A percentile compares a stretch with the other conserved stretches of the same genome.
Evolutionary conservation across 2,888 invertebrate genomes (phyloP).

Genomic region (Drosophila ezoana): DNA sequence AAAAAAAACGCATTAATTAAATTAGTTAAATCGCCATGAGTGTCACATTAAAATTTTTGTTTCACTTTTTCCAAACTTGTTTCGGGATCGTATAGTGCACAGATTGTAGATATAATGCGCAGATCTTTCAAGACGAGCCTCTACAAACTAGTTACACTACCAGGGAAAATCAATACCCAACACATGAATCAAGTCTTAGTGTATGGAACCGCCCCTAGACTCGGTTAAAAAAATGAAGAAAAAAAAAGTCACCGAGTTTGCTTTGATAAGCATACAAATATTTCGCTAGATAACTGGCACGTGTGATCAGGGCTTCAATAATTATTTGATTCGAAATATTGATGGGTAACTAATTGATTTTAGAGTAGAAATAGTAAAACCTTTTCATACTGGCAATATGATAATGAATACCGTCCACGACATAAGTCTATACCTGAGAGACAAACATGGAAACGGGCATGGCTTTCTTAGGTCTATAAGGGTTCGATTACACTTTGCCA

Average conservation of each 20-base stretch:
- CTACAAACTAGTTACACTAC: conserved; percentile 6
- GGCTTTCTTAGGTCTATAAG: too few relatives aligned
- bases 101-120: conserved; percentile 20
- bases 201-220: neutral
- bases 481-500: neutral
- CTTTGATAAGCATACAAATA: conserved; percentile 26
- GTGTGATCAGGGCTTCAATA: conserved; percentile 20
- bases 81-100: conserved; percentile 14
- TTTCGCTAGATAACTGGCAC: conserved; percentile 29
- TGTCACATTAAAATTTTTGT: conserved; percentile 64
- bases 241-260: conserved; percentile 3
- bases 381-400: neutral
- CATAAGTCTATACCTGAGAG: too few relatives aligned
- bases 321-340: conserved; percentile 1
- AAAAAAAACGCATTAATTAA: conserved; percentile 68
- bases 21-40: conserved; percentile 72
- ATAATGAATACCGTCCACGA: too few relatives aligned
- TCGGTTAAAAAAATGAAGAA: neutral
- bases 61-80: conserved; percentile 40
- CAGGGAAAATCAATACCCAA: neutral
- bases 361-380: neutral
- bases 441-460: too few relatives aligned
- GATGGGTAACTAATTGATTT: conserved; percentile 1
- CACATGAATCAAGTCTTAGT: conserved; percentile 12
- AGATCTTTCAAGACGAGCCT: conserved; percentile 43